phyloP scores from a whole-genome alignment of 2,888 invertebrate genomes.

The Cryptocephalus primarius region DNA sequence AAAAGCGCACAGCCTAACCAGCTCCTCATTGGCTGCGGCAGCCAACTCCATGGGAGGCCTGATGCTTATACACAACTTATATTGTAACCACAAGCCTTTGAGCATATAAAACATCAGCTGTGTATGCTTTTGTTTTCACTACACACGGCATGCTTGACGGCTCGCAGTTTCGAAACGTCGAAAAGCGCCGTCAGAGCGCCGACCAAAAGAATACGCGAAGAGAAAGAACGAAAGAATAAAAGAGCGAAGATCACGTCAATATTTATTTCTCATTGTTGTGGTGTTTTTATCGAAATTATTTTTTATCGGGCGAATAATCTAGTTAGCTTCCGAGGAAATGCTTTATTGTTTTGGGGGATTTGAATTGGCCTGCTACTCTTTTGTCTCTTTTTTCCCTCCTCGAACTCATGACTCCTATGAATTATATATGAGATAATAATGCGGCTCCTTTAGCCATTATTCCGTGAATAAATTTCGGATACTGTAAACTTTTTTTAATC shows the following conservation, averaged over 20 bases:
- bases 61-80: slow-evolving; percentile 7
- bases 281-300: slow-evolving; percentile 9
- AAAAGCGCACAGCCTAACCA: slow-evolving; percentile 16
- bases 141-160: slow-evolving; percentile 2
- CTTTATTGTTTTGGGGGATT: slow-evolving; percentile 5
- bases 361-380: slow-evolving; percentile 1
- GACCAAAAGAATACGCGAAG: not conserved
- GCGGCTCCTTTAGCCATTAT: not conserved
- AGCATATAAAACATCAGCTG: slow-evolving; percentile 15
- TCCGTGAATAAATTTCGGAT: not conserved
- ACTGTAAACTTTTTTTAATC: not conserved
- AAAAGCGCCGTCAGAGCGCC: not conserved
- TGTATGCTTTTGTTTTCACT: slow-evolving; percentile 1
- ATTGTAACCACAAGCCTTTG: slow-evolving; percentile 18
- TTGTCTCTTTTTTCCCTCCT: not conserved
- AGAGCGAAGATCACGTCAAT: slow-evolving; percentile 3
- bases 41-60: slow-evolving; percentile 27
- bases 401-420: not conserved
- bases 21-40: slow-evolving; percentile 11
- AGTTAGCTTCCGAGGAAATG: slow-evolving; percentile 5
- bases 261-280: slow-evolving; percentile 12
- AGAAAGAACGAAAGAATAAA: slow-evolving; percentile 3
- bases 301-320: slow-evolving; percentile 7
- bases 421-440: slow-evolving; percentile 1
- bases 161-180: slow-evolving; percentile 2